Evolutionary conservation across 35 echinoderm and acorn worm species (phyloP).

Genomic region (Stichopus chloronotus): DNA sequence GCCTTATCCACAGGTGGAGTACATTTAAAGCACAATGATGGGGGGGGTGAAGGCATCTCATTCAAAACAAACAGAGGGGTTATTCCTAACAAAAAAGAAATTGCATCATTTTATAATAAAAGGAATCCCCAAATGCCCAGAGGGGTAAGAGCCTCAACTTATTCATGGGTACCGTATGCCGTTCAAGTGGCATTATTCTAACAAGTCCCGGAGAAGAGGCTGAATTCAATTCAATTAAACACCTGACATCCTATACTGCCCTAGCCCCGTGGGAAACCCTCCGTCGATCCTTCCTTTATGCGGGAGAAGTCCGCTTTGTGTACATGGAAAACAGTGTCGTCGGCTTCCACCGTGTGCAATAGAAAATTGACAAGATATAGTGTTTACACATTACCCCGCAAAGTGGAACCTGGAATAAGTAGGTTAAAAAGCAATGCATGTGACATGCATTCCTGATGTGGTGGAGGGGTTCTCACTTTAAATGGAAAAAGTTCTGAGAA

Average conservation of each 20-base stretch:
- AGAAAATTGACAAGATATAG: neutral
- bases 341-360: neutral
- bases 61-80: neutral
- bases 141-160: neutral
- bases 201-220: neutral
- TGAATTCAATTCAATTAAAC: neutral
- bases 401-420: neutral
- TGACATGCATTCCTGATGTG: neutral
- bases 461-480: no score
- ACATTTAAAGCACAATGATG: neutral
- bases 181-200: no score
- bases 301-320: neutral
- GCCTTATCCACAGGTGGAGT: neutral
- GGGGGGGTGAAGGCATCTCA: neutral
- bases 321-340: neutral
- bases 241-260: neutral
- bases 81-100: neutral
- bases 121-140: neutral
- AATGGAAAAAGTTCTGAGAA: no score
- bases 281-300: neutral
- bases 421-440: neutral
- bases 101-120: neutral
- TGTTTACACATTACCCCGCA: neutral
- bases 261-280: neutral
- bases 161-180: neutral